A percentile compares a stretch with the other conserved stretches of the same genome.
Evolutionary conservation across 1,140 invertebrate genomes (phyloP).

Genomic region (Charaxes varanes): DNA sequence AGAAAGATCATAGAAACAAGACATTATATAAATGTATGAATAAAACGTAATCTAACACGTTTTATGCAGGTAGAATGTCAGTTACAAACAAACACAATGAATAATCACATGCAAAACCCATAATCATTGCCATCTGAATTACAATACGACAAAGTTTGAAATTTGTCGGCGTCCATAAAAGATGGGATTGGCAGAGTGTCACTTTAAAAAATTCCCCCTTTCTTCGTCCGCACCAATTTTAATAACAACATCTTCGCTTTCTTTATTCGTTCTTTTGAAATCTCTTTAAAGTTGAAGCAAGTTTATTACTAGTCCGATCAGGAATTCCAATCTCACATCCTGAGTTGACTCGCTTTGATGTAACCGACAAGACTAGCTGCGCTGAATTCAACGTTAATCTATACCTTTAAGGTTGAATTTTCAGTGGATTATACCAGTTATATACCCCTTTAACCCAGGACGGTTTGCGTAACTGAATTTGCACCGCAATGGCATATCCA

Average conservation of each 20-base stretch:
- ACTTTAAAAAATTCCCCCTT: slow-evolving; percentile 49
- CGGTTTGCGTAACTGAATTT: slow-evolving; percentile 38
- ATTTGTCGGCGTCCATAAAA: slow-evolving; percentile 54
- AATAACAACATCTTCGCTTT: slow-evolving; percentile 62
- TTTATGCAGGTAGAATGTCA: no score
- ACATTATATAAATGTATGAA: no score
- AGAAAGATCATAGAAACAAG: no score
- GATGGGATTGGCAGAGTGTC: slow-evolving; percentile 39
- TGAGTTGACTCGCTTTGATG: slow-evolving; percentile 59
- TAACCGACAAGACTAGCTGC: slow-evolving; percentile 26
- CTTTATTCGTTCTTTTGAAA: slow-evolving; percentile 68
- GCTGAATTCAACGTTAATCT: slow-evolving; percentile 25
- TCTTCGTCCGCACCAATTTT: slow-evolving; percentile 55
- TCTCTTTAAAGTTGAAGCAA: slow-evolving; percentile 61
- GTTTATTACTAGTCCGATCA: slow-evolving; percentile 70
- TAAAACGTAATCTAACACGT: no score
- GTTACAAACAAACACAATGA: no score
- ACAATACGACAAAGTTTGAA: slow-evolving; percentile 51
- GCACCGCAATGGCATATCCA: slow-evolving; percentile 35
- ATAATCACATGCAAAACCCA: slow-evolving; percentile 9
- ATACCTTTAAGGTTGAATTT: slow-evolving; percentile 23
- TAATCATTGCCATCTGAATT: slow-evolving; percentile 26
- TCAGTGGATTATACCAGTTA: slow-evolving; percentile 5
- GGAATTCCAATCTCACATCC: slow-evolving; percentile 67
- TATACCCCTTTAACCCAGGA: slow-evolving; percentile 20